Conservation (phyloP, 2,113 vertebrate species). For the Corythoichthys haematopterus region DNA sequence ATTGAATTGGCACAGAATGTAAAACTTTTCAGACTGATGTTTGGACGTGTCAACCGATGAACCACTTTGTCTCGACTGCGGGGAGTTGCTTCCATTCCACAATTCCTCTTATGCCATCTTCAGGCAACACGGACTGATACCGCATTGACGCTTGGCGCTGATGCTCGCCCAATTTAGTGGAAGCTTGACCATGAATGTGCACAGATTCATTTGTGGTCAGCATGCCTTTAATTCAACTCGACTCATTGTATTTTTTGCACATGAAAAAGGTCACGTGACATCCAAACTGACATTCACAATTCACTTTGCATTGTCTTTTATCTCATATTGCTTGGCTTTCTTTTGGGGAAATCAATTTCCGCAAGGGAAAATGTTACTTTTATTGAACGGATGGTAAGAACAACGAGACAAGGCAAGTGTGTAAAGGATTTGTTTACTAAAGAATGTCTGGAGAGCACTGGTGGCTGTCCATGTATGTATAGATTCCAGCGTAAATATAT, state of each 20-base stretch:
- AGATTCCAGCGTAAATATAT: slow-evolving; percentile 53
- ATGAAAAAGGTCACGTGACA: background rate
- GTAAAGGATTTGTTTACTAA: slow-evolving; percentile 45
- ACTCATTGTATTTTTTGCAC: background rate
- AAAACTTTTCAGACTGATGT: slow-evolving; percentile 34
- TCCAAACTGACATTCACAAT: slow-evolving; percentile 2
- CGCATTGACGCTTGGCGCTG: background rate
- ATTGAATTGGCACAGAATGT: slow-evolving; percentile 45
- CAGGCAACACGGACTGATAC: slow-evolving; percentile 1
- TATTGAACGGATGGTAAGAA: slow-evolving; percentile 2
- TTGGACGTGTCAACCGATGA: slow-evolving; percentile 15
- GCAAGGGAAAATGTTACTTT: background rate
- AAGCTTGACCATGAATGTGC: background rate
- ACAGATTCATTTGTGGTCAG: slow-evolving; percentile 11
- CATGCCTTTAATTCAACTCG: slow-evolving; percentile 4
- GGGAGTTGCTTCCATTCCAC: slow-evolving; percentile 31
- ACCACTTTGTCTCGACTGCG: slow-evolving; percentile 41
- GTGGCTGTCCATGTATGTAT: slow-evolving; percentile 57
- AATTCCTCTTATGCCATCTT: slow-evolving; percentile 4
- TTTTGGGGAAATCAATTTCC: background rate
- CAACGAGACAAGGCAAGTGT: slow-evolving; percentile 36
- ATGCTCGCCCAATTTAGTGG: background rate
- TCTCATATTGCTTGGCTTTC: background rate
- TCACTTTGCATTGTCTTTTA: slow-evolving; percentile 2
- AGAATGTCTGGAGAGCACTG: slow-evolving; percentile 65